Evolutionary conservation across 2,113 vertebrate species (phyloP).

Genomic region (Thinocorus orbignyianus): DNA sequence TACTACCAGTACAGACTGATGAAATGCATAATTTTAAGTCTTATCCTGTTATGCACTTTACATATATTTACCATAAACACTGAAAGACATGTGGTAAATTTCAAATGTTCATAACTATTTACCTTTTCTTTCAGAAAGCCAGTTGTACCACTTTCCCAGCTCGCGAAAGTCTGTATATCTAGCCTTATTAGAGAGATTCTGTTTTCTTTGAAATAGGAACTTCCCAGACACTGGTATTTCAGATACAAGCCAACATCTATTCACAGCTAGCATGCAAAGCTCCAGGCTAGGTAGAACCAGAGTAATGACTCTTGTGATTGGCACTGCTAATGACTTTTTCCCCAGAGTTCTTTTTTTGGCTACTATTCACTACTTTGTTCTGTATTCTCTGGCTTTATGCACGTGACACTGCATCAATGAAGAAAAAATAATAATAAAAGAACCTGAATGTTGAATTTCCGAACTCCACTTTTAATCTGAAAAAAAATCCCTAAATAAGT

Average conservation of each 20-base stretch:
- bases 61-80: not conserved
- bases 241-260: not conserved
- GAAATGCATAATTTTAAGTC: not conserved
- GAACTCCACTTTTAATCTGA: not conserved
- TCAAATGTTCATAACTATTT: not conserved
- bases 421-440: not conserved
- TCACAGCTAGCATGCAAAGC: not conserved
- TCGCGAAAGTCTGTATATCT: not conserved
- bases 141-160: not conserved
- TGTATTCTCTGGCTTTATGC: not conserved
- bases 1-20: not conserved
- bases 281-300: not conserved
- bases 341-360: not conserved
- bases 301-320: constrained; percentile 13
- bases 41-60: not conserved
- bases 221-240: not conserved
- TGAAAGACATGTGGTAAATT: not conserved
- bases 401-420: not conserved
- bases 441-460: not conserved
- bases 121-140: not conserved
- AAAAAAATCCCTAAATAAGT: not conserved
- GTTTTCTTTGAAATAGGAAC: not conserved
- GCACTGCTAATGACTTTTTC: constrained; percentile 4
- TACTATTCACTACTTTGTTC: not conserved
- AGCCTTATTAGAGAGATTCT: not conserved